Conservation (phyloP, 2,113 vertebrate species). For the Emydura subglobosa region DNA sequence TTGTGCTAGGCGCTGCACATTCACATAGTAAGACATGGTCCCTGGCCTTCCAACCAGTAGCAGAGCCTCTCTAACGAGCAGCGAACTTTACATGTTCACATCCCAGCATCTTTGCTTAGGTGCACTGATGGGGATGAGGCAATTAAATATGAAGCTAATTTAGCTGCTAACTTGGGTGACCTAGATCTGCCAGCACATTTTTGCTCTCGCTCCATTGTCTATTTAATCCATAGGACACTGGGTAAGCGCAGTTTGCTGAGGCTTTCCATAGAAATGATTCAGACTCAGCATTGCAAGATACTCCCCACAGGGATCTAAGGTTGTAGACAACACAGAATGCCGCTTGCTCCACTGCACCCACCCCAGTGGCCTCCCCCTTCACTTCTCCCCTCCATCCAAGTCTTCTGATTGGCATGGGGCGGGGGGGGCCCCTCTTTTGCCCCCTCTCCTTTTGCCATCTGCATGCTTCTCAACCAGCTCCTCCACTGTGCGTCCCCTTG, state of each 20-base stretch:
- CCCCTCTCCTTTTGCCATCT: neutral
- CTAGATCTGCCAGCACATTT: neutral
- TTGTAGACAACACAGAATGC: neutral
- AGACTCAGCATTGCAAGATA: neutral
- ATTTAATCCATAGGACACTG: rapidly evolving
- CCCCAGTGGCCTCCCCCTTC: neutral
- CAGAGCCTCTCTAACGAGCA: neutral
- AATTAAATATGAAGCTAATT: conserved; percentile 32
- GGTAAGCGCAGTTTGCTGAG: neutral
- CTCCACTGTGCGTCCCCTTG: neutral
- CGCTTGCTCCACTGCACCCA: neutral
- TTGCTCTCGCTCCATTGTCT: neutral
- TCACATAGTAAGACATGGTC: neutral
- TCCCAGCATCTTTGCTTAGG: rapidly evolving
- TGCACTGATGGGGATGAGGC: neutral
- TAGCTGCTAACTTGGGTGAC: neutral
- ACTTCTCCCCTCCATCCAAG: neutral
- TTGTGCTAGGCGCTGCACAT: neutral
- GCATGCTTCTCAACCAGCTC: neutral
- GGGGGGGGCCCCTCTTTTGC: neutral
- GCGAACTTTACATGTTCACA: rapidly evolving
- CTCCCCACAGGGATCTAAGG: neutral
- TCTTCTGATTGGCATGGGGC: neutral
- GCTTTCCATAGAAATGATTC: neutral
- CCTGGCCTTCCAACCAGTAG: neutral